These are phyloP conservation scores for Plecturocebus donacophilus DNA, from an alignment of 2,113 vertebrate genomes.

Conservation along the genomic window DNA sequence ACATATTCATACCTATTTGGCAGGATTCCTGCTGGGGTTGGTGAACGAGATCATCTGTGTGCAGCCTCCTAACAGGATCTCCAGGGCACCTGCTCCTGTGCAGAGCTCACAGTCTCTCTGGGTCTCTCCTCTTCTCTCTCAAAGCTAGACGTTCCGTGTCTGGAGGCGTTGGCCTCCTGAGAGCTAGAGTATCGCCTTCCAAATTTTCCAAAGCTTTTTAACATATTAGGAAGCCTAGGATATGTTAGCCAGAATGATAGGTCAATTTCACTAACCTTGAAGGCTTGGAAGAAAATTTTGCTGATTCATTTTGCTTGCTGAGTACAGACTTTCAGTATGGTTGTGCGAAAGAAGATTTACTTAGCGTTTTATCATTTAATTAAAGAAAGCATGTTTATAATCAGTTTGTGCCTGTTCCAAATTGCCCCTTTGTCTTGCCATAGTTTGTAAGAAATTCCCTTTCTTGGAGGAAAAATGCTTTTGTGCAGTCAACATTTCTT, in stretches of 20 bases:
- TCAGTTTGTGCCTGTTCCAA: not conserved
- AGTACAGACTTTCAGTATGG: not conserved
- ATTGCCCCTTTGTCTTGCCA: not conserved
- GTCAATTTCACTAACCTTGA: not conserved
- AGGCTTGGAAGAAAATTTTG: not conserved
- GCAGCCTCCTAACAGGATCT: too few relatives aligned
- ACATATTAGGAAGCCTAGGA: not conserved
- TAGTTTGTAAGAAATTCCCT: not conserved
- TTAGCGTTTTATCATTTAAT: not conserved
- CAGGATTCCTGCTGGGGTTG: not conserved
- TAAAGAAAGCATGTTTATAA: not conserved
- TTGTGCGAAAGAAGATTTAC: not conserved
- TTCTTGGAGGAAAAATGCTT: not conserved
- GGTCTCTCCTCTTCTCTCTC: not conserved
- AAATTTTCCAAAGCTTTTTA: not conserved
- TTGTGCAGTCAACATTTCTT: constrained; percentile 1
- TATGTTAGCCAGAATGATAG: not conserved
- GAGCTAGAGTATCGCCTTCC: not conserved
- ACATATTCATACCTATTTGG: not conserved
- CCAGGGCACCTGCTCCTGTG: not conserved
- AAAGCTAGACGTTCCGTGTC: not conserved
- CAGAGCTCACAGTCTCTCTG: fast-evolving
- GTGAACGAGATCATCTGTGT: fast-evolving
- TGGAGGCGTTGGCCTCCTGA: not conserved
- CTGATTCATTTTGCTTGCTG: constrained; percentile 48